Conservation (phyloP, 2,113 vertebrate genomes). For the Alethe diademata region DNA sequence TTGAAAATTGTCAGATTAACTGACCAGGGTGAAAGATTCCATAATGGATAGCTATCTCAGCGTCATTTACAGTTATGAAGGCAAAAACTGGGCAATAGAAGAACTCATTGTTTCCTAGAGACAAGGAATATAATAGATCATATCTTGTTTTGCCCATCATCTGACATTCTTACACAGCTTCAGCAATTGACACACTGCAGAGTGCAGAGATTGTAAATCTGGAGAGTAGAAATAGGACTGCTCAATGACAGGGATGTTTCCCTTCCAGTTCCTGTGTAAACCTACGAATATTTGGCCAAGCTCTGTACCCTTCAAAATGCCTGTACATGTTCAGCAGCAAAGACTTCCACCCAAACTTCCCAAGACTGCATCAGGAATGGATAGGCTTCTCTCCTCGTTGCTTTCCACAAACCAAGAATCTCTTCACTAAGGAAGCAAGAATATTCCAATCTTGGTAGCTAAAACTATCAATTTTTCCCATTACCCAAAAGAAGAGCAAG, state of each 20-base stretch:
- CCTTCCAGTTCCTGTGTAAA: background rate
- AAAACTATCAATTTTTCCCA: background rate
- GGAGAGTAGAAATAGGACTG: background rate
- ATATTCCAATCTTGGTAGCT: background rate
- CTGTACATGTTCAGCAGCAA: background rate
- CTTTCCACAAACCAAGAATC: background rate
- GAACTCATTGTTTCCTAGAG: accelerated
- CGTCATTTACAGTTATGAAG: background rate
- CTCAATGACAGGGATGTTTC: background rate
- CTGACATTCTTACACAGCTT: background rate
- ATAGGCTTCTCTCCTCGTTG: background rate
- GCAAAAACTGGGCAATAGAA: background rate
- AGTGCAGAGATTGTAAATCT: background rate
- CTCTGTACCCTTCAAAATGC: background rate
- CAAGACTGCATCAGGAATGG: background rate
- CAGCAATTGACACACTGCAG: background rate
- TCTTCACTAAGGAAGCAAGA: background rate
- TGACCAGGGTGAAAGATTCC: background rate
- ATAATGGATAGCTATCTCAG: background rate
- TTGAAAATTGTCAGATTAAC: background rate
- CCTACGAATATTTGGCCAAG: background rate
- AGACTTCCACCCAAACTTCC: background rate
- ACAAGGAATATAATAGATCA: background rate
- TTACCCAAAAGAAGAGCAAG: background rate
- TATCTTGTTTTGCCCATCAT: background rate